phyloP scores from a whole-genome alignment of 2,113 vertebrate genomes.

The Typhlomys cinereus region DNA sequence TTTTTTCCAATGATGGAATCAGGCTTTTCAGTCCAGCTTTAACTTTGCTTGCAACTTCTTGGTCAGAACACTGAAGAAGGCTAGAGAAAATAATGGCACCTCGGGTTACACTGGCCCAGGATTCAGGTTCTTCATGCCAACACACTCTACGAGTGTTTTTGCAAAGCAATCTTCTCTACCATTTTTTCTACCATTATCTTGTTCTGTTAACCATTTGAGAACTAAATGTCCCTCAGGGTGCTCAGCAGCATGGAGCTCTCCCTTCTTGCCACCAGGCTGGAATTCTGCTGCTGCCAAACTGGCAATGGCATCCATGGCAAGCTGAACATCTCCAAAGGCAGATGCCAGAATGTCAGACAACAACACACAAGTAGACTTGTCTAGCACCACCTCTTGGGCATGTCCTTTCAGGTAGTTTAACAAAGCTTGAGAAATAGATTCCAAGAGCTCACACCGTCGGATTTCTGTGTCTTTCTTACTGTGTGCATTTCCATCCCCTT shows the following conservation, averaged over 20 bases:
- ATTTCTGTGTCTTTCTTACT: constrained; percentile 92
- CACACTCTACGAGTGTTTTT: background rate
- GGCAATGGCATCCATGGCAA: constrained; percentile 91
- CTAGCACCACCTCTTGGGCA: constrained; percentile 86
- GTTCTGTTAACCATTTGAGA: no score
- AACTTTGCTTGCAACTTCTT: constrained; percentile 85
- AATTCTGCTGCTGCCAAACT: no score
- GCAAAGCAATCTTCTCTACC: no score
- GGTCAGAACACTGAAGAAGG: constrained; percentile 91
- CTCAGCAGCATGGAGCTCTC: no score
- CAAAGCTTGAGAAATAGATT: constrained; percentile 90
- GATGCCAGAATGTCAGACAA: constrained; percentile 90
- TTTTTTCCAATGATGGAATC: constrained; percentile 83
- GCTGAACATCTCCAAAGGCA: constrained; percentile 88
- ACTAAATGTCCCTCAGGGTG: no score
- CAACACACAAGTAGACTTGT: constrained; percentile 90
- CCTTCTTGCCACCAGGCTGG: no score
- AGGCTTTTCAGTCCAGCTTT: constrained; percentile 87
- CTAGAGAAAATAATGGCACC: constrained; percentile 75
- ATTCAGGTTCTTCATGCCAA: background rate
- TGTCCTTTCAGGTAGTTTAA: constrained; percentile 89
- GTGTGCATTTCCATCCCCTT: constrained; percentile 91
- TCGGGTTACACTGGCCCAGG: background rate
- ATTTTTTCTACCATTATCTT: no score
- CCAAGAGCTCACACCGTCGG: constrained; percentile 91